Conservation (phyloP, 2,888 invertebrate species). For the Rhogogaster chlorosoma region DNA sequence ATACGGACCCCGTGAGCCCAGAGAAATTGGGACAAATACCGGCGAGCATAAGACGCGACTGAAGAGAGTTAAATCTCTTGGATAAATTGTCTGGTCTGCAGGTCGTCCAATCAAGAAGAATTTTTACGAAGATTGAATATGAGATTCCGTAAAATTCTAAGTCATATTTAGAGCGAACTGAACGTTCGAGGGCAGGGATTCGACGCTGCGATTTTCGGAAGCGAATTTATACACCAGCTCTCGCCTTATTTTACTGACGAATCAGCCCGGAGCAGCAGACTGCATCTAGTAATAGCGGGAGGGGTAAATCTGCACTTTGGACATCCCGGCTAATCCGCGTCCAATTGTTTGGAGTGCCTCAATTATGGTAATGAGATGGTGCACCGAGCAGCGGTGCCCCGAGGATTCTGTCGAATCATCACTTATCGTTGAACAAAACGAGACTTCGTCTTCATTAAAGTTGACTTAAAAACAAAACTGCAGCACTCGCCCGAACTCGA, state of each 20-base stretch:
- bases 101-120: conserved; percentile 26
- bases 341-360: conserved; percentile 72
- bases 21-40: background rate
- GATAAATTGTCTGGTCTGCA: conserved; percentile 37
- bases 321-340: conserved; percentile 63
- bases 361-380: conserved; percentile 72
- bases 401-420: conserved; percentile 61
- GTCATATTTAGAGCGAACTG: too few species aligned
- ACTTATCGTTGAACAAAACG: conserved; percentile 49
- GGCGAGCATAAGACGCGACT: background rate
- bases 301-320: conserved; percentile 53
- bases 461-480: conserved; percentile 5
- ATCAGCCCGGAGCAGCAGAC: background rate
- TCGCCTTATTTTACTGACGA: background rate
- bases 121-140: background rate
- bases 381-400: conserved; percentile 55
- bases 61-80: background rate
- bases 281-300: background rate
- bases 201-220: background rate
- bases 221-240: background rate
- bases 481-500: background rate
- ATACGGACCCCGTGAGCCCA: background rate
- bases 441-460: conserved; percentile 30
- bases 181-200: too few species aligned
- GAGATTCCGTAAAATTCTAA: background rate